Evolutionary conservation across 2,113 vertebrate genomes (phyloP), one percentile per base, ranked within the genome.

Genomic region (Silurus asotus): DNA sequence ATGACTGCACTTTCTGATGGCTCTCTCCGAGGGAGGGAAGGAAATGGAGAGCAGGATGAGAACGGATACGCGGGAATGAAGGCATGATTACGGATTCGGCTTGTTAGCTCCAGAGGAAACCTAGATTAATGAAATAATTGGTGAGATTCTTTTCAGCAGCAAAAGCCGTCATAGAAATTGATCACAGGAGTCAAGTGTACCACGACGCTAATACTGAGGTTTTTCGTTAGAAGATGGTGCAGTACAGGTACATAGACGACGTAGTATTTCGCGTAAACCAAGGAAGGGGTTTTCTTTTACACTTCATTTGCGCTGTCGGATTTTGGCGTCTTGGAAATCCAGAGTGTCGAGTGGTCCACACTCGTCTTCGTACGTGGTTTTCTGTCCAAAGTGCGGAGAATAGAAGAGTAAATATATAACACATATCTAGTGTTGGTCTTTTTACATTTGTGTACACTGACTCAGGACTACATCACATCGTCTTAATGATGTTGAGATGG

Each of bases 301-400:
- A 97, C 96, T 89, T 97, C 96, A 95, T 97, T 97, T 92, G 93
- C 94, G 84, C 91, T 94, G 90, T 97, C 96, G 49, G 95, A 92
- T 92, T 97, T 97, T 74, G 95, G 93, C 1, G 93, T 93, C 90
- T 95, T 96, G 88, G 97, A 97, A 93, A 99, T 99, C 98, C 98
- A 99, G 61, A 99, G 90, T 25, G 95, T 97, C 25, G 97, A 96
- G 85, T 96, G 96, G 89, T 95, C 92, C 28, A 95, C 88, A 55
- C 95, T 94, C 3, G 96, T 97, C 95, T 99, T 98, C 88, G 96
- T 95, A 92, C 93, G 95, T 89, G 96, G 95, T 93, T 95, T 94
- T 91, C 97, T 98, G 93, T 45, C 90, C 90, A 88, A 76, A 87
- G 15, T 77, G 7, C 7, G 76, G 83, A 58, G 10, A 49, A 49